Percentiles rank a stretch among this genome's conserved stretches.
phyloP scores from a whole-genome alignment of 2,797 vertebrate species.

The Acipenser oxyrinchus region DNA sequence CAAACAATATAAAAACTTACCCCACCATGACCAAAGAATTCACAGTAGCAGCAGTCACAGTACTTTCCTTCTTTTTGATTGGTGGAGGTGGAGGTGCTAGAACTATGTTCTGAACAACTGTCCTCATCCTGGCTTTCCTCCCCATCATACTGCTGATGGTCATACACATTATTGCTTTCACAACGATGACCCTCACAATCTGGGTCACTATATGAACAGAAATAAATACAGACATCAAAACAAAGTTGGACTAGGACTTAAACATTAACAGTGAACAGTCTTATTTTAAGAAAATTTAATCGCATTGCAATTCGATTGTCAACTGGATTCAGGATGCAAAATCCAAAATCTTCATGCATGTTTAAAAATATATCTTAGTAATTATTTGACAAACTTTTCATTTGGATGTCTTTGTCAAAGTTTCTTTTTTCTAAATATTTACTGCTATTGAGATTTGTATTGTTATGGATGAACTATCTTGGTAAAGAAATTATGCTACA shows the following conservation, averaged over 20 bases:
- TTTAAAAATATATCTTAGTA: too few relatives aligned
- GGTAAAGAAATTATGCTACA: too few relatives aligned
- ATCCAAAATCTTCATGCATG: too few relatives aligned
- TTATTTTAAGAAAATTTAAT: too few relatives aligned
- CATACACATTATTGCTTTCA: conserved; percentile 77
- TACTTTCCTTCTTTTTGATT: conserved; percentile 98
- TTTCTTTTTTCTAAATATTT: too few relatives aligned
- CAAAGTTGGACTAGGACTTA: background rate
- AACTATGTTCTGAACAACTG: conserved; percentile 97
- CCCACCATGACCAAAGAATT: conserved; percentile 98
- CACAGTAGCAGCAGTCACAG: conserved; percentile 99
- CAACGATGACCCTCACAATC: conserved; percentile 96
- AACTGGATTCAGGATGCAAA: too few relatives aligned
- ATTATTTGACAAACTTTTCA: too few relatives aligned
- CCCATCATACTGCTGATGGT: conserved; percentile 84
- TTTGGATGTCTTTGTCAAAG: too few relatives aligned
- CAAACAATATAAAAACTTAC: conserved; percentile 52
- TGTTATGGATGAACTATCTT: too few relatives aligned
- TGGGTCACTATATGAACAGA: conserved; percentile 68
- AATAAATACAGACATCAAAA: conserved; percentile 38
- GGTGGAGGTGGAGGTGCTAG: conserved; percentile 95
- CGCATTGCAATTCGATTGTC: too few relatives aligned
- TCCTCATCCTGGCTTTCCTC: conserved; percentile 95
- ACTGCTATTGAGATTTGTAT: too few relatives aligned
- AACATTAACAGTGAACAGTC: too few relatives aligned